Percentiles rank a stretch among this genome's conserved stretches.
Evolutionary conservation across 2,113 vertebrate species (phyloP).

Genomic region (Eulacestoma nigropectus): DNA sequence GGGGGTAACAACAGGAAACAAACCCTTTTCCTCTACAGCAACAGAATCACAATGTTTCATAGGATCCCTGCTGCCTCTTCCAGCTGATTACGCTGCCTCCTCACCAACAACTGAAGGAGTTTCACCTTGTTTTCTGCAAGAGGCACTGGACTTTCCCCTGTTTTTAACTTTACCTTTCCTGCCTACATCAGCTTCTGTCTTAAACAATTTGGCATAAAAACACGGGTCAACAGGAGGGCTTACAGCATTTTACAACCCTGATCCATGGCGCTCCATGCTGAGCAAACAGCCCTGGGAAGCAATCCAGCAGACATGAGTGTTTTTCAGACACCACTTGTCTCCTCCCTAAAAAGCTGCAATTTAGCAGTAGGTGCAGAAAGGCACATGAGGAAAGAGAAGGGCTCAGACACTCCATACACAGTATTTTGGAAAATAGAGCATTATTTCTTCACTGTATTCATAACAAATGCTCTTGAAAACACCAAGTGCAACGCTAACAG

Average conservation of each 20-base stretch:
- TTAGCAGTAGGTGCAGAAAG: background rate
- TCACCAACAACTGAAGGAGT: background rate
- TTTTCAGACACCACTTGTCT: background rate
- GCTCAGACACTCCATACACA: background rate
- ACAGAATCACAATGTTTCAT: background rate
- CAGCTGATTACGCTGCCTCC: rapidly evolving
- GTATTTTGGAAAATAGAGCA: background rate
- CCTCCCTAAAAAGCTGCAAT: background rate
- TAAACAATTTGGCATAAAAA: background rate
- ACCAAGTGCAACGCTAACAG: background rate
- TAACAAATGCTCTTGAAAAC: background rate
- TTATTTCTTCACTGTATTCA: background rate
- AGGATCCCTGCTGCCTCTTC: background rate
- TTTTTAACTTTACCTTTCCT: background rate
- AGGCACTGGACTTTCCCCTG: background rate
- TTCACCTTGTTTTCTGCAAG: background rate
- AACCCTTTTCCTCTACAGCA: background rate
- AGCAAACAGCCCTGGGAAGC: background rate
- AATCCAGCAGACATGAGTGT: background rate
- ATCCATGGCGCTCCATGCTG: background rate
- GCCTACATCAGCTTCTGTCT: background rate
- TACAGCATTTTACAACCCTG: background rate
- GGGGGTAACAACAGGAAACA: background rate
- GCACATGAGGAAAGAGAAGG: background rate
- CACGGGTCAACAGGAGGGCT: background rate